Base-by-base conservation (phyloP, 2,797 vertebrate genomes). In the Euthynnus affinis region DNA sequence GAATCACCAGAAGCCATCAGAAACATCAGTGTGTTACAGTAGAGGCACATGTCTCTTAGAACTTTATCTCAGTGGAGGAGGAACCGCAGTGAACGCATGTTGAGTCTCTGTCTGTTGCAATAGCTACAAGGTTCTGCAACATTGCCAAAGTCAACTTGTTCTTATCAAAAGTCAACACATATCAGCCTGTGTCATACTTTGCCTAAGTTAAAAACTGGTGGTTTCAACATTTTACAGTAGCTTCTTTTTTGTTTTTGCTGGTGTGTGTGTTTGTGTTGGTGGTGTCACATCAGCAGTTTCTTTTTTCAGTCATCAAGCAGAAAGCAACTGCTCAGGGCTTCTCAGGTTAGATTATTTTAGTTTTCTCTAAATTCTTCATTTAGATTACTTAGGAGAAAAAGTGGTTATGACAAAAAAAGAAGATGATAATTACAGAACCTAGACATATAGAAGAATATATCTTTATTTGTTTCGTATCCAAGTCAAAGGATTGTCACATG, bases 221-320 rank as follows among this genome's bases (percentile, higher is more conserved):
- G n/a, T n/a, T n/a, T 83, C 1, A 51, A 4, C 12, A 3, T 81
- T 56, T 64, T 1, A 25, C 64, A 23, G 27, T 29, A 29, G 27
- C 76, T 90, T 88, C 81, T 51, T 82, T 44, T 77, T 71, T 56
- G 2, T 2, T 27, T 13, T 74, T 49, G 25, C 6, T 32, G 12
- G 5, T 8, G 44, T 44, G 4, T 34, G n/a, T 48, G 6, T 18
- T 20, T 18, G 17, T 17, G 17, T 48, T 17, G 17, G 3, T 61
- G 12, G 29, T 52, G 81, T 61, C 18, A 60, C n/a, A 40, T 78
- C 42, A 60, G 37, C 68, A 25, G 20, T 71, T 71, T 73, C 9
- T 29, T 58, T 37, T 76, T 53, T 65, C 71, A 37, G 23, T 52
- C 69, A 9, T 63, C 46, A 29, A 32, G 61, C 13, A 22, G 37